phyloP scores from a whole-genome alignment of 2,113 vertebrate genomes.

The Galemys pyrenaicus region DNA sequence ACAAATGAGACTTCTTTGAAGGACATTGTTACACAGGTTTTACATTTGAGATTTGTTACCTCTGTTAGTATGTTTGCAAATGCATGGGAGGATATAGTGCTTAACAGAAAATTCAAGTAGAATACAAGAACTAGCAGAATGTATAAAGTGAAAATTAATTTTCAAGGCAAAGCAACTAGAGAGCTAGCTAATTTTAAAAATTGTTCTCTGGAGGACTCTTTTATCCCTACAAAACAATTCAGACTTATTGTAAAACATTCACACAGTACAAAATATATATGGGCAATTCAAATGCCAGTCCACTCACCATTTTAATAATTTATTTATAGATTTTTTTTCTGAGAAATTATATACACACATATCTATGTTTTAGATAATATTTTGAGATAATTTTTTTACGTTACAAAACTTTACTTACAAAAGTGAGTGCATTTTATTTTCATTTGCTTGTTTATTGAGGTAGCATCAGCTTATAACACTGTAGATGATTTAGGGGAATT shows the following conservation, averaged over 20 bases:
- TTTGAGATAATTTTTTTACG: not conserved
- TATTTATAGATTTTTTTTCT: not conserved
- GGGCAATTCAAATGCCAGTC: not conserved
- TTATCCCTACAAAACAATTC: not conserved
- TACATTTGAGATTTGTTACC: not conserved
- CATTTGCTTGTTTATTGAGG: too few species aligned
- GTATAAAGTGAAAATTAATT: not conserved
- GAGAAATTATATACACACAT: not conserved
- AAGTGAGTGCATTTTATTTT: too few species aligned
- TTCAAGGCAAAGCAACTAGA: not conserved
- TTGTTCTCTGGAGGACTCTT: not conserved
- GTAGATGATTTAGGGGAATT: too few species aligned
- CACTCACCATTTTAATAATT: not conserved
- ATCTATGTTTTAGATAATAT: not conserved
- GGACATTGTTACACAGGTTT: not conserved
- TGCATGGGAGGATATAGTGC: rapidly evolving
- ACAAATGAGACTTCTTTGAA: not conserved
- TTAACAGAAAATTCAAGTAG: not conserved
- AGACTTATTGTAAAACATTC: not conserved
- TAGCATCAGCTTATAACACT: too few species aligned
- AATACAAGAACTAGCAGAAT: not conserved
- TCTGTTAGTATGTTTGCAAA: not conserved
- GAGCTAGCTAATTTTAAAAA: not conserved
- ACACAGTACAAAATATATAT: not conserved
- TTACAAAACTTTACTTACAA: too few species aligned